Conservation (phyloP, 2,797 vertebrate species). For the Tokudaia muenninki region DNA sequence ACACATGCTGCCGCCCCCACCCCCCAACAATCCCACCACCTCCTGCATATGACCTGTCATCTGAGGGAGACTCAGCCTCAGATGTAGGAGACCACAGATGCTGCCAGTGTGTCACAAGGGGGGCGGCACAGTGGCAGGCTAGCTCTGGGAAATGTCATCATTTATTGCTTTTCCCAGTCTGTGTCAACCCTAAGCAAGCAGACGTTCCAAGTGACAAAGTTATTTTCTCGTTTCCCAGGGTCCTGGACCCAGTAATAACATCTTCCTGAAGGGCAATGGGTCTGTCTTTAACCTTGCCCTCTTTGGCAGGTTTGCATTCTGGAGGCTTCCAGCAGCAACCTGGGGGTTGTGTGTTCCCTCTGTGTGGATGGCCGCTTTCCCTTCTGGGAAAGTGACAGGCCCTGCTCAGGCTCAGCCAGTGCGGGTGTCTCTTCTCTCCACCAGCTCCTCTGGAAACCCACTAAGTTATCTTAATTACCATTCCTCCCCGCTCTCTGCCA, state of each 20-base stretch:
- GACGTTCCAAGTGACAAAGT: conserved; percentile 85
- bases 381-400: conserved; percentile 48
- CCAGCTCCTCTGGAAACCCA: conserved; percentile 70
- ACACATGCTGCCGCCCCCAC: conserved; percentile 77
- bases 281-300: conserved; percentile 85
- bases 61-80: conserved; percentile 86
- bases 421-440: not conserved
- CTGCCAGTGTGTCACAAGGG: conserved; percentile 84
- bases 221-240: conserved; percentile 79
- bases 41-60: conserved; percentile 82
- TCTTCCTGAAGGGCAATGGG: conserved; percentile 78
- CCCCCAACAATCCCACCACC: conserved; percentile 80
- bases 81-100: conserved; percentile 83
- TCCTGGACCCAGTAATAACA: conserved; percentile 60
- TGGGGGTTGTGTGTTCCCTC: not conserved
- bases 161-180: conserved; percentile 86
- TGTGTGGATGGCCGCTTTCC: not conserved
- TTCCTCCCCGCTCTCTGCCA: conserved; percentile 66
- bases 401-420: not conserved
- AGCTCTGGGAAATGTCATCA: conserved; percentile 88
- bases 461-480: conserved; percentile 77
- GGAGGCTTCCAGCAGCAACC: conserved; percentile 73
- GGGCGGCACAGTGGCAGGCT: conserved; percentile 75
- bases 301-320: conserved; percentile 19
- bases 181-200: conserved; percentile 83